Conservation (phyloP, 2,113 vertebrate species). For the Lophius piscatorius region DNA sequence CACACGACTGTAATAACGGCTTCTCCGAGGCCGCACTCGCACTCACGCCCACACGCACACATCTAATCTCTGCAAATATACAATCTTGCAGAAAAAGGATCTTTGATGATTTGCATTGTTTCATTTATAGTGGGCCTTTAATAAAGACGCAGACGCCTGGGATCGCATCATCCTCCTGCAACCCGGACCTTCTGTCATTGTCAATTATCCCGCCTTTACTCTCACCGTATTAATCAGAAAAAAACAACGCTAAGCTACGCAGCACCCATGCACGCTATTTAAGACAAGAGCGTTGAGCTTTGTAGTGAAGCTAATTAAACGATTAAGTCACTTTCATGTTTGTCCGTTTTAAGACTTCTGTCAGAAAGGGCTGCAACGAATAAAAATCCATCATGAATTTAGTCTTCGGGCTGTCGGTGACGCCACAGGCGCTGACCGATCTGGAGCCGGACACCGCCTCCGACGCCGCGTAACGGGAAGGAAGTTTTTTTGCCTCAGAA, state of each 20-base stretch:
- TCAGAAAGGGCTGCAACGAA: no score
- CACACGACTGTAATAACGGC: conserved; percentile 29
- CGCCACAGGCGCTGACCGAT: no score
- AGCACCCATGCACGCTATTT: conserved; percentile 71
- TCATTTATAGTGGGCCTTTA: conserved; percentile 29
- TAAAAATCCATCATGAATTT: no score
- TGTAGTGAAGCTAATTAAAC: conserved; percentile 75
- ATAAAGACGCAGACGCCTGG: not conserved
- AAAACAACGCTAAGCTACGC: conserved; percentile 71
- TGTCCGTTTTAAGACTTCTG: conserved; percentile 73
- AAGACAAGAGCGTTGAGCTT: conserved; percentile 69
- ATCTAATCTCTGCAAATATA: conserved; percentile 19
- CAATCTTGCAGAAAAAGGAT: not conserved
- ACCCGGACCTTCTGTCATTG: conserved; percentile 35
- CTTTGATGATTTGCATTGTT: conserved; percentile 8
- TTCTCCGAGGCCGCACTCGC: conserved; percentile 29
- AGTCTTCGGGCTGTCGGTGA: no score
- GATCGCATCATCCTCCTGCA: conserved; percentile 35
- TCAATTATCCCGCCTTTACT: conserved; percentile 65
- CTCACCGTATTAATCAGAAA: conserved; percentile 66
- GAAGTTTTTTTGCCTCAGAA: no score
- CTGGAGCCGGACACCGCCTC: no score
- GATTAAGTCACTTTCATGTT: conserved; percentile 76
- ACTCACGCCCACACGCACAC: conserved; percentile 16
- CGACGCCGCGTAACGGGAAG: no score